phyloP scores from a whole-genome alignment of 2,113 vertebrate species.

The Eulacestoma nigropectus region DNA sequence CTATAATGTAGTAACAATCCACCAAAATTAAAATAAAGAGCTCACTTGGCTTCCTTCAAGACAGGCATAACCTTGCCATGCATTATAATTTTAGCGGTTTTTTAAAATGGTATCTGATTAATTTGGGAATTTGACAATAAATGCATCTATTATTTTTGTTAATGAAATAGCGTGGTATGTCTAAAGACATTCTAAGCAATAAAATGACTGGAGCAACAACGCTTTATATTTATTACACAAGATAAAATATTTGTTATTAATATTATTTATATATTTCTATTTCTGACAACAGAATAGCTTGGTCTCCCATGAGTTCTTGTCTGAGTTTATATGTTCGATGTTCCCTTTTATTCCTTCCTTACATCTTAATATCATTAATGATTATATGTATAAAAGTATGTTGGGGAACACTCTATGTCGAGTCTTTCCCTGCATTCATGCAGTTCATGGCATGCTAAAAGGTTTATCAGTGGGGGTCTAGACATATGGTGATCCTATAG shows the following conservation, averaged over 20 bases:
- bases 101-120: not conserved
- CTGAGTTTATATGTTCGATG: not conserved
- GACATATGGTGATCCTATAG: not conserved
- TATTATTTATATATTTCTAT: not conserved
- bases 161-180: not conserved
- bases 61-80: not conserved
- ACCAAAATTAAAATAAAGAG: not conserved
- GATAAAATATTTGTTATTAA: not conserved
- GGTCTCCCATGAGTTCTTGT: not conserved
- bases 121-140: not conserved
- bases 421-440: not conserved
- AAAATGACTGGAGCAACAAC: not conserved
- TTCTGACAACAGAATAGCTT: not conserved
- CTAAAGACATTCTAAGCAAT: not conserved
- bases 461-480: not conserved
- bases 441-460: not conserved
- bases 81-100: not conserved
- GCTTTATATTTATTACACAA: not conserved
- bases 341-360: not conserved
- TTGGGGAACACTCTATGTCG: not conserved
- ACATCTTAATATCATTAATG: not conserved
- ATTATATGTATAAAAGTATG: not conserved
- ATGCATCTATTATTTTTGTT: not conserved
- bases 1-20: not conserved
- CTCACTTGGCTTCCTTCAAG: not conserved